Percentiles rank a stretch among this genome's conserved stretches.
Conservation (phyloP, 2,888 invertebrate genomes). For the Sesia apiformis region DNA sequence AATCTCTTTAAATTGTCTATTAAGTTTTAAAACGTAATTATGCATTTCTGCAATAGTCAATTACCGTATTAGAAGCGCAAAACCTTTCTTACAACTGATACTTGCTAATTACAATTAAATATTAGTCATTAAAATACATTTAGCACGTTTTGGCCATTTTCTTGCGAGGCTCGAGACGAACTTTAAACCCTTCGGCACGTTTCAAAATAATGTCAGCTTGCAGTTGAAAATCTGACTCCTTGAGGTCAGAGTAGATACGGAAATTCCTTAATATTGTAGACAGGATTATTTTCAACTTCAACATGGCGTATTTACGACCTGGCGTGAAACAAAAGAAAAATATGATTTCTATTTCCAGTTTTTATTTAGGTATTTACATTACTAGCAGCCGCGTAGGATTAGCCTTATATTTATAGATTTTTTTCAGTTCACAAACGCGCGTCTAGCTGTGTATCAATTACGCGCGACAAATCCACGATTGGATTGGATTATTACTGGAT, state of each 20-base stretch:
- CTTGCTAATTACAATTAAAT: neutral
- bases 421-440: too few relatives aligned
- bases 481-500: too few relatives aligned
- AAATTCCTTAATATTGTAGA: conserved; percentile 84
- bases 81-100: neutral
- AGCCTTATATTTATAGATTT: neutral
- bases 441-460: too few relatives aligned
- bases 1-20: too few relatives aligned
- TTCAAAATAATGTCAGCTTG: conserved; percentile 86
- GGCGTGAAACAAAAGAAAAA: conserved; percentile 4
- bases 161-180: conserved; percentile 80
- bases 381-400: too few relatives aligned
- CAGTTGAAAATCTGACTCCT: conserved; percentile 80
- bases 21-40: too few relatives aligned
- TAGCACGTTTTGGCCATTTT: conserved; percentile 44
- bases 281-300: conserved; percentile 84
- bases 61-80: too few relatives aligned
- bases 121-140: conserved; percentile 1
- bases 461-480: too few relatives aligned
- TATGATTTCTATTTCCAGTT: neutral
- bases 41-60: too few relatives aligned
- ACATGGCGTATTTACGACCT: conserved; percentile 88
- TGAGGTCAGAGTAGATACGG: conserved; percentile 79
- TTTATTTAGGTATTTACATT: too few relatives aligned
- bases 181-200: conserved; percentile 83